Base-by-base conservation (phyloP, 2,113 vertebrate genomes). In the Melanotaenia duboulayi region DNA sequence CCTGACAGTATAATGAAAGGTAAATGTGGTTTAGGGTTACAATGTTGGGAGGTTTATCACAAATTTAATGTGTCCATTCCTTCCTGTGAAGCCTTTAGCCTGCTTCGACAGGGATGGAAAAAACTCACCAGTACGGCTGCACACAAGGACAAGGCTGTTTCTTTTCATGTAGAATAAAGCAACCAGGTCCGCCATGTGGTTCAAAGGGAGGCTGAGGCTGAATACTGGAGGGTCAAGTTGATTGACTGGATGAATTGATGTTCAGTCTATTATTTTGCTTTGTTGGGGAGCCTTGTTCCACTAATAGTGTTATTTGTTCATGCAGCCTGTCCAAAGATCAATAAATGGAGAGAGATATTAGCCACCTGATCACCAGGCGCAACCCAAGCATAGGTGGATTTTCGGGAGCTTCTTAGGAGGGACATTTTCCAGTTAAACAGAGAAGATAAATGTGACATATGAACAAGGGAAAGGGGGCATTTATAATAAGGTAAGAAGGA, bases 231-330 rank as follows among this genome's bases (percentile, higher is more conserved):
- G 80, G 83, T 81, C 71, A 73, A 28, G 25, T 58, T 87, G 84
- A 88, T 83, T 87, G 77, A 86, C 69, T 65, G 48, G 44, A 37
- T 35, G 42, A 62, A 85, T 81, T 81, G 74, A 88, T 87, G 75
- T 78, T 64, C 65, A 70, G 69, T 87, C 71, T 75, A 74, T 90
- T 87, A 83, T 78, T 88, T 56, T 65, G 61, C 70, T 50, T 52
- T 72, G 71, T 50, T 42, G 5, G 61, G 74, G 71, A 50, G 74
- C 65, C 75, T 78, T 72, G 78, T 81, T 83, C 65, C 28, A 59
- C 73, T 90, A 87, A 87, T 83, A 83, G 83, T 76, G 78, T 71
- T 65, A 82, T 90, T 87, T 86, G 79, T 78, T 81, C 71, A 72
- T 35, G 67, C 69, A 56, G 25, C 28, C 69, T 39, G 50, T 67